Base-by-base conservation (phyloP, 2,888 invertebrate species). In the Portevinia maculata region DNA sequence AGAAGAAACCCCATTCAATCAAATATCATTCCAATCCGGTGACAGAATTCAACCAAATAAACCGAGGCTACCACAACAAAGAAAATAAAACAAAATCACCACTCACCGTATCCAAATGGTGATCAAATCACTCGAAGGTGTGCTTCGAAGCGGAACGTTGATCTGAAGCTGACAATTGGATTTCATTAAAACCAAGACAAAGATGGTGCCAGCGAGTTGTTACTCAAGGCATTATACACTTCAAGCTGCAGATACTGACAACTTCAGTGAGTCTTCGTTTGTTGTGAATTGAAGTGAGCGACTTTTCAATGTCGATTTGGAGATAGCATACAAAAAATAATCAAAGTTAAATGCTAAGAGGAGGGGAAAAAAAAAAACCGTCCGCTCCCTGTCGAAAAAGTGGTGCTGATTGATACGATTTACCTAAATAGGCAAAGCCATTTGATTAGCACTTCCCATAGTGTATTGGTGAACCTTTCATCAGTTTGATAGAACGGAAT, bases 81-180 rank as follows among this genome's bases (percentile, higher is more conserved):
- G 34, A 67, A 55, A 67, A 15, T n/a, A 52, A 44, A 24, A 24
- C 28, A 67, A 67, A 67, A 24, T 34, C 46, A 34, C 46, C 55
- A 46, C 9, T 15, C 17, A 41, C 41, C 41, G 15, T 17, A 39
- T 30, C 28, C 7, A 28, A 46, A 69, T n/a, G 3, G n/a, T 24
- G 37, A 41, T 48, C 57, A 48, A 28, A 24, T 24, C 24, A 24
- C 37, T 28, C 19, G 30, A 34, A 59, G 69, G 53, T 53, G 62
- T 64, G 73, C 64, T 39, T 3, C 55, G 46, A 64, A 55, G 62
- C 73, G 62, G 55, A 73, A 73, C 73, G 64, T 71, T 71, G 71
- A 52, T 70, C 59, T 50, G 59, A 19, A 11, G 46, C 73, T 55
- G 44, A 62, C 73, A 73, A 73, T 73, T 24, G 73, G 48, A 64